phyloP scores from a whole-genome alignment of 2,888 invertebrate species.

The Geotrupes spiniger region DNA sequence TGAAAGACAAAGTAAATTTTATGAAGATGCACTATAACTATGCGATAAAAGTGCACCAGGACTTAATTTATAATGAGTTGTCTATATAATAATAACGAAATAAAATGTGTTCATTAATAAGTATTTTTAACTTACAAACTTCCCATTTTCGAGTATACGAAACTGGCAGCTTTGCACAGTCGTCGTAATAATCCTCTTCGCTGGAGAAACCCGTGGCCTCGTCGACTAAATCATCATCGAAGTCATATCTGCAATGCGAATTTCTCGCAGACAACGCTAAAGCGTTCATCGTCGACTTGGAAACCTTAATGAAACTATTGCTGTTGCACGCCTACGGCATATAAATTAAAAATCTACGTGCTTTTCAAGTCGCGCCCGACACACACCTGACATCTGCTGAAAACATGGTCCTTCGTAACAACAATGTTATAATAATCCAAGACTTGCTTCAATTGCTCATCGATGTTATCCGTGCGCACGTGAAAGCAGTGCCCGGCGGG shows the following conservation, averaged over 20 bases:
- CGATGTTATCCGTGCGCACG: slow-evolving; percentile 55
- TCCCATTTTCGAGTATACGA: slow-evolving; percentile 41
- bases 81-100: too few relatives aligned
- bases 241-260: slow-evolving; percentile 23
- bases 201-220: slow-evolving; percentile 48
- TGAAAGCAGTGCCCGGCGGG: slow-evolving; percentile 59
- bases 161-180: slow-evolving; percentile 27
- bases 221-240: slow-evolving; percentile 35
- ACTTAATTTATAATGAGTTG: too few relatives aligned
- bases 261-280: slow-evolving; percentile 33
- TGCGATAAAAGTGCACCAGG: too few relatives aligned
- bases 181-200: slow-evolving; percentile 42
- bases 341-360: slow-evolving; percentile 7
- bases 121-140: slow-evolving; percentile 37
- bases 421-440: slow-evolving; percentile 63
- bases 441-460: slow-evolving; percentile 66
- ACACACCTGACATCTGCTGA: slow-evolving; percentile 68
- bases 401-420: slow-evolving; percentile 63
- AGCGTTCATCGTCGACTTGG: slow-evolving; percentile 47
- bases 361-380: not conserved
- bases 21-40: too few relatives aligned
- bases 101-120: slow-evolving; percentile 32
- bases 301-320: slow-evolving; percentile 50
- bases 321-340: slow-evolving; percentile 53
- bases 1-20: too few relatives aligned